phyloP scores from a whole-genome alignment of 2,113 vertebrate species.

The Sphyrna mokarran region DNA sequence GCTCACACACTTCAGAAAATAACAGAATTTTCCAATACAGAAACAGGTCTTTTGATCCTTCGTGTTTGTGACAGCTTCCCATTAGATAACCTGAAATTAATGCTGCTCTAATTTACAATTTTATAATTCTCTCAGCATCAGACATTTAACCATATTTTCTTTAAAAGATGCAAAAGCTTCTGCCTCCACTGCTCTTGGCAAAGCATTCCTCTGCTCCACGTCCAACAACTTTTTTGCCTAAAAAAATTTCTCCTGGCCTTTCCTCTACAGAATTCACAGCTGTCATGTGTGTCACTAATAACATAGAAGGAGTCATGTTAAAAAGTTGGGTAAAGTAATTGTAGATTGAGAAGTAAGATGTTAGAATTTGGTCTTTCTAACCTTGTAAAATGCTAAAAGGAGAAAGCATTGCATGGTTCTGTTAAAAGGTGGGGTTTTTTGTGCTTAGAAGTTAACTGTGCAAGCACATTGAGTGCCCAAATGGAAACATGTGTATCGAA shows the following conservation, averaged over 20 bases:
- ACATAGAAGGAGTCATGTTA: not conserved
- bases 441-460: no score
- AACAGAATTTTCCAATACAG: not conserved
- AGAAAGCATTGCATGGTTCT: no score
- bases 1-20: not conserved
- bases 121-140: not conserved
- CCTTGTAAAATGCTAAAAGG: no score
- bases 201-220: not conserved
- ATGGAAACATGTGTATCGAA: no score
- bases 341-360: no score
- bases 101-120: not conserved
- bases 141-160: not conserved
- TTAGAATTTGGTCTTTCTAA: no score
- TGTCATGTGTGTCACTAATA: not conserved
- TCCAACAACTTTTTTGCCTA: not conserved
- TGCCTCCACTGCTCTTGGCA: not conserved
- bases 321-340: no score
- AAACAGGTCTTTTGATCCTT: not conserved
- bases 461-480: no score
- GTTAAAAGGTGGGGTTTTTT: no score
- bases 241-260: not conserved
- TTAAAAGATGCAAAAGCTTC: not conserved
- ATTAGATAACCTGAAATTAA: not conserved
- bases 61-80: not conserved
- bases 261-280: not conserved